Evolutionary conservation across 2,888 invertebrate species (phyloP).

Genomic region (Drosophila koepferae): DNA sequence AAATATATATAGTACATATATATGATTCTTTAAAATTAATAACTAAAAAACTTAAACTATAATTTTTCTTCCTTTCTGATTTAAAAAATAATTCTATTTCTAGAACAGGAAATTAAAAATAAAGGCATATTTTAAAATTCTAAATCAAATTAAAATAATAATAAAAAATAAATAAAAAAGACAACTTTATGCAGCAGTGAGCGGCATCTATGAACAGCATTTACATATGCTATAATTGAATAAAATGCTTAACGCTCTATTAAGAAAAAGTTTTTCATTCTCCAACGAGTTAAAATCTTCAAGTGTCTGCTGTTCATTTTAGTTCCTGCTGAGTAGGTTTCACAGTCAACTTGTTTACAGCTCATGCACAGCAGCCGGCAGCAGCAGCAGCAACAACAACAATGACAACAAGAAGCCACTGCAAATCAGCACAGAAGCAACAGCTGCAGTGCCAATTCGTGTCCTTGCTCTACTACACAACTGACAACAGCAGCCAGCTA

Average conservation of each 20-base stretch:
- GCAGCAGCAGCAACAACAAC: constrained; percentile 16
- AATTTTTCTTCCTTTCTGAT: too few species aligned
- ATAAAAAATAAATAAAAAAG: too few species aligned
- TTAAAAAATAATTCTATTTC: too few species aligned
- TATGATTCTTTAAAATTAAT: too few species aligned
- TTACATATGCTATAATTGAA: constrained; percentile 2
- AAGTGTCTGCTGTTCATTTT: constrained; percentile 17
- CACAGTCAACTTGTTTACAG: constrained; percentile 64
- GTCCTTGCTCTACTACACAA: constrained; percentile 41
- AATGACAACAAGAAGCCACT: constrained; percentile 39
- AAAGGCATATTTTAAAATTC: too few species aligned
- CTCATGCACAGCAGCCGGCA: constrained; percentile 31
- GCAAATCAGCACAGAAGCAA: constrained; percentile 59
- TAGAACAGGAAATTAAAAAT: too few species aligned
- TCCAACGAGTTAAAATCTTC: constrained; percentile 13
- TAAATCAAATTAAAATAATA: too few species aligned
- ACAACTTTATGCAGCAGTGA: too few species aligned
- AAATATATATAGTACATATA: too few species aligned
- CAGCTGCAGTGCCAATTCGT: constrained; percentile 48
- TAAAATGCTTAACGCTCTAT: background rate
- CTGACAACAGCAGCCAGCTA: constrained; percentile 31
- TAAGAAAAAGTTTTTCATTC: background rate
- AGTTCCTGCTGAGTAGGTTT: constrained; percentile 53
- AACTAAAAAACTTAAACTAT: too few species aligned
- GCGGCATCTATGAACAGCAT: background rate